These are phyloP conservation scores for Leptosomus discolor DNA, from an alignment of 2,113 vertebrate genomes.

Conservation along the genomic window DNA sequence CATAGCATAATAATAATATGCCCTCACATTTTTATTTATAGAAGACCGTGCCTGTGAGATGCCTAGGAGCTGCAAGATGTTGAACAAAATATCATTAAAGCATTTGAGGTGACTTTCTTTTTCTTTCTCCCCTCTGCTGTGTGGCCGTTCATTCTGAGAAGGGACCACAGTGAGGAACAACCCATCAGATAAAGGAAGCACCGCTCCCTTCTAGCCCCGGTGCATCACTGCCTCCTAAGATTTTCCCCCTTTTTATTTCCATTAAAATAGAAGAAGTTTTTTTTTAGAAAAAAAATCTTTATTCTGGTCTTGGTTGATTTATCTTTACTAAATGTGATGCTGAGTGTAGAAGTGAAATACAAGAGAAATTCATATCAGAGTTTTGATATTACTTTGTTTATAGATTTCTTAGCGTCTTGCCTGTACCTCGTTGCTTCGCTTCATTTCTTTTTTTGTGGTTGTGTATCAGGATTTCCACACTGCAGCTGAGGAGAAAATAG, in stretches of 20 bases:
- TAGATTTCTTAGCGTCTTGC: not conserved
- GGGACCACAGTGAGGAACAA: rapidly evolving
- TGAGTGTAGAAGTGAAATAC: not conserved
- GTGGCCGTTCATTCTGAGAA: not conserved
- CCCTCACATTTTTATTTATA: not conserved
- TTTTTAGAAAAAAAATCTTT: not conserved
- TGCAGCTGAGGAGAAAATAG: not conserved
- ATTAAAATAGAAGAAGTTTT: not conserved
- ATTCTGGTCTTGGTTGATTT: not conserved
- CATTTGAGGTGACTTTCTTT: not conserved
- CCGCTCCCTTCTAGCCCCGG: not conserved
- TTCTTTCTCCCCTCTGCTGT: not conserved
- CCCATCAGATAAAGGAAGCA: not conserved
- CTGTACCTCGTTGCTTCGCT: not conserved
- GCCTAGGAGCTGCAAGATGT: not conserved
- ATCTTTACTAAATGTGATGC: not conserved
- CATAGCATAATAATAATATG: not conserved
- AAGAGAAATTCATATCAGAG: not conserved
- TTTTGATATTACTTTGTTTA: not conserved
- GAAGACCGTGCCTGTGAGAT: not conserved
- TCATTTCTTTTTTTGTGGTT: not conserved
- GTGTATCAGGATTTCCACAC: not conserved
- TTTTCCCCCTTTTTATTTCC: not conserved
- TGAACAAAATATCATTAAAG: slow-evolving; percentile 10
- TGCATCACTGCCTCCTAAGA: not conserved